These are phyloP conservation scores for Synodontis membranacea DNA, from an alignment of 2,113 vertebrate genomes.

Conservation along the genomic window DNA sequence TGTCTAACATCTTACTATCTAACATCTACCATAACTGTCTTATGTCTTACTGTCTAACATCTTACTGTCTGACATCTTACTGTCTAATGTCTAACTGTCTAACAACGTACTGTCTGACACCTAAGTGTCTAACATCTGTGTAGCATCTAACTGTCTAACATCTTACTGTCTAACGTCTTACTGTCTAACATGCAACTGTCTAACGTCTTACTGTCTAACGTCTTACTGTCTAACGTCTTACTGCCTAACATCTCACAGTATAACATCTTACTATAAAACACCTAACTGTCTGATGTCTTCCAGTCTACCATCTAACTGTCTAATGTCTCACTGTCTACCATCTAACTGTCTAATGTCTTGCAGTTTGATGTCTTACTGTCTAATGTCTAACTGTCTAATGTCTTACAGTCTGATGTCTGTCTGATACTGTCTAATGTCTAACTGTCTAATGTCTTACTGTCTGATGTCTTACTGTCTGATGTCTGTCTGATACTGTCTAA, in stretches of 20 bases:
- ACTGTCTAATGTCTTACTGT: not conserved
- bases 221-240: not conserved
- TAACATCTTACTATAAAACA: not conserved
- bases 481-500: not conserved
- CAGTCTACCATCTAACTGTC: not conserved
- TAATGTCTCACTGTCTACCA: not conserved
- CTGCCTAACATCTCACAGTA: not conserved
- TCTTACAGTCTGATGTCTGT: not conserved
- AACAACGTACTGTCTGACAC: not conserved
- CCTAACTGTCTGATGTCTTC: not conserved
- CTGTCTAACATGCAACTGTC: not conserved
- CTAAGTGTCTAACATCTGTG: not conserved
- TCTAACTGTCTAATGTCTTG: not conserved
- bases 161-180: not conserved
- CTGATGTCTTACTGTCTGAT: not conserved
- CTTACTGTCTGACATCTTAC: not conserved
- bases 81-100: not conserved
- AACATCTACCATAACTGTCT: not conserved
- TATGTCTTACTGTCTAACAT: not conserved
- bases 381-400: not conserved
- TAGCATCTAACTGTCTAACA: not conserved
- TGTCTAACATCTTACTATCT: not conserved
- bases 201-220: not conserved
- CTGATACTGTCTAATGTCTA: not conserved
- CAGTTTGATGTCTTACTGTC: not conserved